Evolutionary conservation across 2,797 vertebrate species (phyloP).

Genomic region (Microctenopoma steveboyesi): DNA sequence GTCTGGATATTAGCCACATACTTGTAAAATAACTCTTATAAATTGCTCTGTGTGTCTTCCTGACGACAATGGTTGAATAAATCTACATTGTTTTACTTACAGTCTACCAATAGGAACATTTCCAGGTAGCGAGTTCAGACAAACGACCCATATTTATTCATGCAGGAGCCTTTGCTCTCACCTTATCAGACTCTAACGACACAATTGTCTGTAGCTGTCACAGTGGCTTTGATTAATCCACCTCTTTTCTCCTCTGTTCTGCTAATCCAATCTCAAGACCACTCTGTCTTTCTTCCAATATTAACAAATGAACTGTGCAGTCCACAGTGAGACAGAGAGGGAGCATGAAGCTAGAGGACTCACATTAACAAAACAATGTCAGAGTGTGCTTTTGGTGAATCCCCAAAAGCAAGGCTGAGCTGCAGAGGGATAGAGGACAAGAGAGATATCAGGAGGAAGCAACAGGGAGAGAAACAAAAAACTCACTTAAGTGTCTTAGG

Average conservation of each 20-base stretch:
- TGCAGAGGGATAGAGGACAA: slow-evolving; percentile 28
- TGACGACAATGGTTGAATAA: background rate
- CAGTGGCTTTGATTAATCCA: slow-evolving; percentile 71
- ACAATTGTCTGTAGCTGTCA: slow-evolving; percentile 67
- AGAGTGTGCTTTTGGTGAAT: slow-evolving; percentile 65
- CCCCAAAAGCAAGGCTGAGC: slow-evolving; percentile 35
- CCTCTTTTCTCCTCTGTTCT: slow-evolving; percentile 55
- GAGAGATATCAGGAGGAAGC: slow-evolving; percentile 51
- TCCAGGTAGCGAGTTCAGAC: slow-evolving; percentile 14
- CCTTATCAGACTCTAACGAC: slow-evolving; percentile 66
- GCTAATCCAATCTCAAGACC: slow-evolving; percentile 69
- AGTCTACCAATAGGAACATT: slow-evolving; percentile 13
- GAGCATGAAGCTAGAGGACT: slow-evolving; percentile 17
- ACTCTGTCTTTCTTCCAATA: slow-evolving; percentile 51
- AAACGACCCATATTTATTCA: slow-evolving; percentile 51
- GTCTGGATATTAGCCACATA: no score
- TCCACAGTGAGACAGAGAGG: slow-evolving; percentile 26
- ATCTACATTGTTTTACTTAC: slow-evolving; percentile 24
- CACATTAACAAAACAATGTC: slow-evolving; percentile 51
- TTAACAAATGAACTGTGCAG: slow-evolving; percentile 69
- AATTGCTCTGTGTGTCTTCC: no score
- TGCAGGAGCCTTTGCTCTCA: slow-evolving; percentile 38
- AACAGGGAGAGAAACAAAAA: slow-evolving; percentile 23
- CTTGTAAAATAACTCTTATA: no score
- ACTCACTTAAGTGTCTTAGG: slow-evolving; percentile 33